Conservation (phyloP, 2,888 invertebrate species). For the Drosophila mettleri region DNA sequence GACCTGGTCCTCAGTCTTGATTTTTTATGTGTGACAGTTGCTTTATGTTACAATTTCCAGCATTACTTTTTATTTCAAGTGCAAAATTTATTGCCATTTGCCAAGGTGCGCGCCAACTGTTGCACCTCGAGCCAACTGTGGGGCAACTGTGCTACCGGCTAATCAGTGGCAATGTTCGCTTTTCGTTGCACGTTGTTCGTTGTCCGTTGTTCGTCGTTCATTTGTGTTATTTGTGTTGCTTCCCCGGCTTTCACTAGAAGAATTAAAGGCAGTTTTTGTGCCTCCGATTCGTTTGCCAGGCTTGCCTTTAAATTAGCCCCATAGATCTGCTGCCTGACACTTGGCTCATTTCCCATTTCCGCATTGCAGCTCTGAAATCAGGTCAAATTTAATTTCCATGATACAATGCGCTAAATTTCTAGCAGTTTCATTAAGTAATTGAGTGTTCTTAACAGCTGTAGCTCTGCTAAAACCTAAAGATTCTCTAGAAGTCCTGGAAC, state of each 20-base stretch:
- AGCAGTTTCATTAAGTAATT: background rate
- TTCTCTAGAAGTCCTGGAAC: no score
- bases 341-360: slow-evolving; percentile 22
- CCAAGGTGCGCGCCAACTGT: slow-evolving; percentile 65
- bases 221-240: slow-evolving; percentile 28
- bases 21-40: slow-evolving; percentile 77
- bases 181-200: slow-evolving; percentile 4
- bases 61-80: slow-evolving; percentile 78
- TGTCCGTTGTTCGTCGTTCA: slow-evolving; percentile 32
- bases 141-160: slow-evolving; percentile 65
- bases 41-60: slow-evolving; percentile 77
- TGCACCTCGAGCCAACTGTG: slow-evolving; percentile 32
- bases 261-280: slow-evolving; percentile 47
- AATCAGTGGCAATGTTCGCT: slow-evolving; percentile 71
- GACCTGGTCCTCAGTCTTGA: slow-evolving; percentile 45
- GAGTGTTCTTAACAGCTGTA: background rate
- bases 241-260: slow-evolving; percentile 71
- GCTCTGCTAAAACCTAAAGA: background rate
- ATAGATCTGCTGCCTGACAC: slow-evolving; percentile 31
- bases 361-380: slow-evolving; percentile 2
- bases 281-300: slow-evolving; percentile 20
- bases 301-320: slow-evolving; percentile 60
- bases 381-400: slow-evolving; percentile 6
- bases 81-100: slow-evolving; percentile 78
- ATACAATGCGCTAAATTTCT: background rate